Evolutionary conservation across 2,113 vertebrate species (phyloP), one percentile per base, ranked within the genome.

Genomic region (Callaeas wilsoni): DNA sequence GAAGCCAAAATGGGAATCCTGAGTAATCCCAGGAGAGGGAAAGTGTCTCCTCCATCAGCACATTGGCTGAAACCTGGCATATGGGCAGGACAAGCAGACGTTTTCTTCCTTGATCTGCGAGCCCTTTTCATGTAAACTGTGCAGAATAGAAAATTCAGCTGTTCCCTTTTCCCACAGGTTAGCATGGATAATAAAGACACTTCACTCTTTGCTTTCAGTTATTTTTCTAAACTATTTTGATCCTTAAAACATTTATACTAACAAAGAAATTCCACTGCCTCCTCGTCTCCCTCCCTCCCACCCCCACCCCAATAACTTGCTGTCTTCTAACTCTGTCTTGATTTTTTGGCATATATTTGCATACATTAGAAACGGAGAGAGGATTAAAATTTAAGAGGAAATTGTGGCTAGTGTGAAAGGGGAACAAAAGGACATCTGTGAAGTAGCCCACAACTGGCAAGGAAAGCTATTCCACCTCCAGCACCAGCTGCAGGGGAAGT

Each of bases 381-480:
- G 96, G 94, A 96, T 97, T 96, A 97, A 97, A 97, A 93, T 96
- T 97, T 96, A 87, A 96, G 95, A 97, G 97, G 94, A 97, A 97
- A 97, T 96, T 97, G 97, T 97, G 97, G 96, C 97, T 96, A 96
- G 93, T 96, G 95, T 97, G 96, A 97, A 97, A 97, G 89, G 94
- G 96, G 96, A 97, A 97, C 96, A 97, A 97, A 97, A 97, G 97
- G 97, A 97, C 97, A 97, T 97, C 97, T 97, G 97, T 97, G 97
- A 95, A 96, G 91, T 96, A 96, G 95, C 90, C 96, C 97, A 97
- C 97, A 97, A 97, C 97, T 97, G 97, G 97, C 97, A 97, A 97
- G 92, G 95, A 96, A 96, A 97, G 92, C 96, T 96, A 96, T 97
- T 97, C 97, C 96, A 97, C 97, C 96, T 97, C 97, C 96, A 97